These are phyloP conservation scores for Drosophila oshimai DNA, from an alignment of 1,140 invertebrate genomes.

Conservation along the genomic window DNA sequence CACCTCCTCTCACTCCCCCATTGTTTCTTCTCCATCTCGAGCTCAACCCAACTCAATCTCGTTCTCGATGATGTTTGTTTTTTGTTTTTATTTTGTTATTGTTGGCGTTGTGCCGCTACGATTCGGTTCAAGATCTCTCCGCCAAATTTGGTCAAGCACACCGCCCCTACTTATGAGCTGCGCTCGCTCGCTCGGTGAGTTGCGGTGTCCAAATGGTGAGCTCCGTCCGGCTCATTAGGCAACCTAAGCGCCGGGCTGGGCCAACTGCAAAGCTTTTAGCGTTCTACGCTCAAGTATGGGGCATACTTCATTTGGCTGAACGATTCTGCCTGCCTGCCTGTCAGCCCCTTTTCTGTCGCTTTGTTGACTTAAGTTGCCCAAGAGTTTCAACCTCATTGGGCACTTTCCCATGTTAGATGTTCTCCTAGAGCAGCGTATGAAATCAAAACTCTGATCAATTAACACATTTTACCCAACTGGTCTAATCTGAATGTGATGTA, in stretches of 20 bases:
- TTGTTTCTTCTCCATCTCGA: conserved; percentile 4
- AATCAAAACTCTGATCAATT: conserved; percentile 4
- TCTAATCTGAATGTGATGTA: background rate
- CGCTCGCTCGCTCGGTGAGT: background rate
- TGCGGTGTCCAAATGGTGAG: conserved; percentile 11
- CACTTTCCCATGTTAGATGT: conserved; percentile 15
- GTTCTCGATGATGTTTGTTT: conserved; percentile 37
- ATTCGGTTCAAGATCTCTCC: conserved; percentile 58
- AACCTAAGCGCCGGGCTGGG: conserved; percentile 55
- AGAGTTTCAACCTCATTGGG: conserved; percentile 41
- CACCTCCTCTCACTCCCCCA: conserved; percentile 4
- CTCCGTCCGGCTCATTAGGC: conserved; percentile 56
- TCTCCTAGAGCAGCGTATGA: background rate
- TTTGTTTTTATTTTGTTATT: conserved; percentile 40
- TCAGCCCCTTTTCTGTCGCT: conserved; percentile 5
- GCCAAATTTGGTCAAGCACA: conserved; percentile 72
- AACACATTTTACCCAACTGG: background rate
- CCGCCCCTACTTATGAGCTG: conserved; percentile 65
- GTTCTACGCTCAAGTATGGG: conserved; percentile 36
- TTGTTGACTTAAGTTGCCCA: conserved; percentile 33
- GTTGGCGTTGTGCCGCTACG: conserved; percentile 57
- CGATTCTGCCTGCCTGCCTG: background rate
- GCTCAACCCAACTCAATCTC: conserved; percentile 18
- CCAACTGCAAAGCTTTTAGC: conserved; percentile 41
- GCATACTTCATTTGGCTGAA: conserved; percentile 41